Conservation (phyloP, 2,888 invertebrate genomes). For the Microctonus aethiopoides region DNA sequence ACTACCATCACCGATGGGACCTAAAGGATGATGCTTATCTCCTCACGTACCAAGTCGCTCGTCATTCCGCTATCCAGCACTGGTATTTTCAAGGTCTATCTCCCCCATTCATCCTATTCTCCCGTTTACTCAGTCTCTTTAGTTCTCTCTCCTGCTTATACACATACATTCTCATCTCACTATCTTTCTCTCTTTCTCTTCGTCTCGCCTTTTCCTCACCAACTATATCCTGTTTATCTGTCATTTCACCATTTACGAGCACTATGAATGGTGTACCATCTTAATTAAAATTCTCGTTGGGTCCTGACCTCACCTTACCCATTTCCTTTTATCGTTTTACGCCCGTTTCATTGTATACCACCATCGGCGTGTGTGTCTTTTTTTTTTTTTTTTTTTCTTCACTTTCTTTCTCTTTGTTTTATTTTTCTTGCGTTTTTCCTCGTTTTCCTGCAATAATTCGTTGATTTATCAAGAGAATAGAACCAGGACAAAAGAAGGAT, state of each 20-base stretch:
- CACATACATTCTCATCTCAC: neutral
- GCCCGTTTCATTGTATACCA: neutral
- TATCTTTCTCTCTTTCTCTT: neutral
- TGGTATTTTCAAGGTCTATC: slow-evolving; percentile 10
- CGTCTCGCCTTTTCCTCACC: slow-evolving; percentile 11
- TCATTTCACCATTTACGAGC: slow-evolving; percentile 7
- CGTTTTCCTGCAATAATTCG: slow-evolving; percentile 6
- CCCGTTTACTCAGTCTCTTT: neutral
- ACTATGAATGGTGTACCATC: slow-evolving; percentile 23
- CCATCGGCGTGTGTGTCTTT: neutral
- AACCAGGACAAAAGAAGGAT: slow-evolving; percentile 7
- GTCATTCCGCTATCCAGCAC: slow-evolving; percentile 26
- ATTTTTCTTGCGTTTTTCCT: neutral
- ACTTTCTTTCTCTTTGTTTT: neutral
- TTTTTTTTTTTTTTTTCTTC: neutral
- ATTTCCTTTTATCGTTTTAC: slow-evolving; percentile 1
- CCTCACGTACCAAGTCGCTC: slow-evolving; percentile 38
- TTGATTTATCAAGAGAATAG: slow-evolving; percentile 9
- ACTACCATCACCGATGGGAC: slow-evolving; percentile 9
- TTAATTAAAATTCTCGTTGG: slow-evolving; percentile 14
- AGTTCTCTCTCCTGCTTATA: too few species aligned
- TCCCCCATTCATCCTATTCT: neutral
- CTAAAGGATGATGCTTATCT: slow-evolving; percentile 37
- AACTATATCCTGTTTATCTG: slow-evolving; percentile 10
- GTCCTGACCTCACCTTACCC: neutral